Conservation (phyloP, 2,888 invertebrate species). For the Cataglyphis altisquamis region DNA sequence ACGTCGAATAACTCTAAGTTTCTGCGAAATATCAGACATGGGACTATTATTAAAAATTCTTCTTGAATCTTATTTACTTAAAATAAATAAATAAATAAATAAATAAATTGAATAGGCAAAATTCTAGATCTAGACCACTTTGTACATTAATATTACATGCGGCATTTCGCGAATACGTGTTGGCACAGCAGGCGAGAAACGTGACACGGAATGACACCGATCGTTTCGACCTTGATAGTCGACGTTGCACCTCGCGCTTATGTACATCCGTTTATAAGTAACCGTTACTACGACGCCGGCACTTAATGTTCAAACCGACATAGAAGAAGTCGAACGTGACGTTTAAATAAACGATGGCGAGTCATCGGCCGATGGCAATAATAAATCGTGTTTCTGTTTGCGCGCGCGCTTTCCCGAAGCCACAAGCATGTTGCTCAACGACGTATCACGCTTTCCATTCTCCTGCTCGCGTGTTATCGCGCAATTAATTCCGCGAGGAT, state of each 20-base stretch:
- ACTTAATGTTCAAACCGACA: constrained; percentile 2
- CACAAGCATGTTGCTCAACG: constrained; percentile 54
- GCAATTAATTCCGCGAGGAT: constrained; percentile 70
- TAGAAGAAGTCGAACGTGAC: constrained; percentile 3
- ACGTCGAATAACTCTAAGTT: constrained; percentile 1
- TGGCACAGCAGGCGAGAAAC: not conserved
- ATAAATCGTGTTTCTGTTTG: constrained; percentile 22
- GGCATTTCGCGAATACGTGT: not conserved
- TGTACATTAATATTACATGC: not conserved
- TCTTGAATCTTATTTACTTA: not conserved
- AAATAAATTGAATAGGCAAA: not conserved
- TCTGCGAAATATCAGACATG: not conserved
- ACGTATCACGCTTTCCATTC: constrained; percentile 75
- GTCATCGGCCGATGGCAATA: constrained; percentile 29
- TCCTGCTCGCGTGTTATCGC: constrained; percentile 69
- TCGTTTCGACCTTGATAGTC: constrained; percentile 37
- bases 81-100: not conserved
- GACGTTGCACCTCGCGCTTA: constrained; percentile 22
- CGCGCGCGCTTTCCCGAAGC: constrained; percentile 23
- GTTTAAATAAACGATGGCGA: constrained; percentile 21
- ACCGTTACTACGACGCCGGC: constrained; percentile 42
- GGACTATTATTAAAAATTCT: not conserved
- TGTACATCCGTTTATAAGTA: constrained; percentile 26
- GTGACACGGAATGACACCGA: constrained; percentile 23
- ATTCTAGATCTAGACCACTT: not conserved